Conservation (phyloP, 2,797 vertebrate genomes). For the Argya squamiceps region DNA sequence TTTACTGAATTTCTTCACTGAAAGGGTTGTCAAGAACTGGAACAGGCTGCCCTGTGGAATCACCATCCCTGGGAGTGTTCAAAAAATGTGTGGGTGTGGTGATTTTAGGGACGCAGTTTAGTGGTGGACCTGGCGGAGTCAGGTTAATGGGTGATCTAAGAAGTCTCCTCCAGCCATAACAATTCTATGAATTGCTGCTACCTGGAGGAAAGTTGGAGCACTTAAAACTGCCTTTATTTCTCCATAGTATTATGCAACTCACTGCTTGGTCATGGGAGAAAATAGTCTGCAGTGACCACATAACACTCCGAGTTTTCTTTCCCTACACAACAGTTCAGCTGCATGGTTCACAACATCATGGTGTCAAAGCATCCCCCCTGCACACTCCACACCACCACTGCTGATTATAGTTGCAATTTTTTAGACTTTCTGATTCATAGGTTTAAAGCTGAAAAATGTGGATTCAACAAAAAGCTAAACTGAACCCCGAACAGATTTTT, state of each 20-base stretch:
- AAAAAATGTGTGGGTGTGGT: neutral
- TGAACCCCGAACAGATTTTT: neutral
- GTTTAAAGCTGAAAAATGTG: neutral
- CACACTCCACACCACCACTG: neutral
- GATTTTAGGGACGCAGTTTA: neutral
- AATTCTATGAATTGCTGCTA: neutral
- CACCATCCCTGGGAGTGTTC: neutral
- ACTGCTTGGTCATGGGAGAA: neutral
- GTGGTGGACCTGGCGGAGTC: neutral
- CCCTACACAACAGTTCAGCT: neutral
- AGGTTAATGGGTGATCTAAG: too few relatives aligned
- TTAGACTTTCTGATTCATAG: neutral
- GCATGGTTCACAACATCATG: rapidly evolving
- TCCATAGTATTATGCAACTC: neutral
- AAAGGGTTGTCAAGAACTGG: too few relatives aligned
- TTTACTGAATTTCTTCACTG: neutral
- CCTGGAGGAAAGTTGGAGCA: neutral
- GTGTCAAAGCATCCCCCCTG: neutral
- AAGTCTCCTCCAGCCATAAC: neutral
- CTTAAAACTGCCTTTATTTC: neutral
- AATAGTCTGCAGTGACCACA: neutral
- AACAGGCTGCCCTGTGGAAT: neutral
- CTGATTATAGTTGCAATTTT: neutral
- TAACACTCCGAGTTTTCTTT: neutral
- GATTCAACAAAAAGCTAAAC: neutral